phyloP scores from a whole-genome alignment of 1,140 invertebrate genomes.

The Pseudomyrmex pallidus region DNA sequence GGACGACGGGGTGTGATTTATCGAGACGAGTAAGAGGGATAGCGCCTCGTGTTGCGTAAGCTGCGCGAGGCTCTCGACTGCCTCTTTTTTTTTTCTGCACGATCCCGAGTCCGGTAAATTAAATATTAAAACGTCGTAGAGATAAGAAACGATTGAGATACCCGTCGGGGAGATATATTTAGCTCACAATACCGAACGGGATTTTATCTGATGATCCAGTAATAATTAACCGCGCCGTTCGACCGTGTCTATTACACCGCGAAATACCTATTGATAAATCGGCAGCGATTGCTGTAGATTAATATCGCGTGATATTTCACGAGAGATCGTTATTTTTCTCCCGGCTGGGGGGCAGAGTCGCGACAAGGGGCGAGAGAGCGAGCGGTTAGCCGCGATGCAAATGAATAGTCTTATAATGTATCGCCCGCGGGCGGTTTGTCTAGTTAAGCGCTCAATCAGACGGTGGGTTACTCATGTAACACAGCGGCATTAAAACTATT shows the following conservation, averaged over 20 bases:
- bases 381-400: slow-evolving; percentile 46
- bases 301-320: slow-evolving; percentile 58
- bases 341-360: slow-evolving; percentile 5
- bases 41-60: slow-evolving; percentile 64
- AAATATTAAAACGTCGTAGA: slow-evolving; percentile 65
- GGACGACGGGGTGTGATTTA: slow-evolving; percentile 66
- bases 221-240: slow-evolving; percentile 59
- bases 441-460: slow-evolving; percentile 60
- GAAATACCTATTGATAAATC: slow-evolving; percentile 34
- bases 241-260: slow-evolving; percentile 23
- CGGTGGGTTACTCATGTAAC: slow-evolving; percentile 36
- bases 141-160: slow-evolving; percentile 41
- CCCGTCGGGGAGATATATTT: slow-evolving; percentile 44
- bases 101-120: slow-evolving; percentile 53
- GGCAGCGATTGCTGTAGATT: slow-evolving; percentile 28
- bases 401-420: slow-evolving; percentile 59
- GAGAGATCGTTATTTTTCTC: slow-evolving; percentile 39
- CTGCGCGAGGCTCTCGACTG: slow-evolving; percentile 32
- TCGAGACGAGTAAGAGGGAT: slow-evolving; percentile 51
- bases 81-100: slow-evolving; percentile 34
- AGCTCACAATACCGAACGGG: slow-evolving; percentile 20
- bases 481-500: slow-evolving; percentile 48
- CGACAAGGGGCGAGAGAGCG: slow-evolving; percentile 44
- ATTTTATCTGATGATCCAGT: slow-evolving; percentile 35
- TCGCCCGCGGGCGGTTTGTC: slow-evolving; percentile 50